These are phyloP conservation scores for Phasianus colchicus DNA, from an alignment of 2,113 vertebrate species.

Conservation along the genomic window DNA sequence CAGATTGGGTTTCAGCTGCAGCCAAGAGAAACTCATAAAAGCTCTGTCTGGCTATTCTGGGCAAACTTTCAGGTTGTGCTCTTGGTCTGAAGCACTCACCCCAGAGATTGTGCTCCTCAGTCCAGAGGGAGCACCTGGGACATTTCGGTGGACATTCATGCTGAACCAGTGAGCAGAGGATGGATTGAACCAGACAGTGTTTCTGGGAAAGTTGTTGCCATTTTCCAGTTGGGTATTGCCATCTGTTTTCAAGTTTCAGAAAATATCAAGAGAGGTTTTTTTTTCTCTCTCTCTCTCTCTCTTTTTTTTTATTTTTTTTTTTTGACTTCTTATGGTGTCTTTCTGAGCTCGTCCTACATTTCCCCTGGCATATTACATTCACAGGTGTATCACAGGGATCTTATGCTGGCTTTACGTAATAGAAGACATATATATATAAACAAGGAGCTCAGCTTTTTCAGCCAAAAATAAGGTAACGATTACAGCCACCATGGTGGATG, in stretches of 20 bases:
- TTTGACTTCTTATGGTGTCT: accelerated
- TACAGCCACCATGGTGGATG: neutral
- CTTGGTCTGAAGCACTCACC: accelerated
- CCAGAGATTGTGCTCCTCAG: neutral
- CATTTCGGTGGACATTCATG: neutral
- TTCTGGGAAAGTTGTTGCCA: accelerated
- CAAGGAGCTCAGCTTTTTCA: neutral
- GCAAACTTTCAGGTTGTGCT: accelerated
- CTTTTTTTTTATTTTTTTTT: neutral
- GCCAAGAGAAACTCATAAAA: neutral
- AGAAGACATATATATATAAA: neutral
- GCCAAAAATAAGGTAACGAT: neutral
- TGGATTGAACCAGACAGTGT: neutral
- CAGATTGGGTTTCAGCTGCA: neutral
- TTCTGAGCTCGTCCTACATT: neutral
- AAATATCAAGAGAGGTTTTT: neutral
- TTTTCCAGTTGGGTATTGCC: neutral
- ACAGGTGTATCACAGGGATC: neutral
- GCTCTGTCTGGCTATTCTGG: neutral
- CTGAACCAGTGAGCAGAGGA: neutral
- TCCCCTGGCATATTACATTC: neutral
- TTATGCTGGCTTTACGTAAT: neutral
- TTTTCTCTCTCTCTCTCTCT: neutral
- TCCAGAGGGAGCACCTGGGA: neutral
- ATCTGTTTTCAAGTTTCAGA: neutral